Conservation (phyloP, 2,797 vertebrate species). For the Gorsachius magnificus region DNA sequence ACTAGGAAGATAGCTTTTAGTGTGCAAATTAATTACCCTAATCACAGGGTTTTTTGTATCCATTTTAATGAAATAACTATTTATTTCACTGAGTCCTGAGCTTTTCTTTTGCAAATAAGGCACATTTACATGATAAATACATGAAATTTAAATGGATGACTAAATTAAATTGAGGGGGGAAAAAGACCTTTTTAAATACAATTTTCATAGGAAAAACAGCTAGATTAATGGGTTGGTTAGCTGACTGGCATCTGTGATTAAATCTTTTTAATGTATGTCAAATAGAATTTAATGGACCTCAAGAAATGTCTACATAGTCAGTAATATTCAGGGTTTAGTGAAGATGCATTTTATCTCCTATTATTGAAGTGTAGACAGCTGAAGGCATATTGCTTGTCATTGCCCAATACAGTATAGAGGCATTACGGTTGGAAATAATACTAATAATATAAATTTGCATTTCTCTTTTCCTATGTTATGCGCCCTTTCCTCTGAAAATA, state of each 20-base stretch:
- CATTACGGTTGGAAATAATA: background rate
- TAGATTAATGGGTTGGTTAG: slow-evolving; percentile 82
- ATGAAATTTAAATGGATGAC: slow-evolving; percentile 81
- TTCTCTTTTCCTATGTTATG: background rate
- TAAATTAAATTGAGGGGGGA: slow-evolving; percentile 76
- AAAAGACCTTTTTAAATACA: slow-evolving; percentile 77
- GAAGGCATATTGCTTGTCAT: background rate
- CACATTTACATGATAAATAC: slow-evolving; percentile 84
- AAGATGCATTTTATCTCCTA: slow-evolving; percentile 47
- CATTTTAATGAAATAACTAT: slow-evolving; percentile 85
- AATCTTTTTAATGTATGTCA: slow-evolving; percentile 81
- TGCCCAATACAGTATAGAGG: background rate
- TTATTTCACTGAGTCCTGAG: slow-evolving; percentile 80
- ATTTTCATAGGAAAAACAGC: slow-evolving; percentile 81
- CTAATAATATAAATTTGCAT: background rate
- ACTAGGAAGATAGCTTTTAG: slow-evolving; percentile 81
- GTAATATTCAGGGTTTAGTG: slow-evolving; percentile 61
- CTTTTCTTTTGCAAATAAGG: slow-evolving; percentile 85
- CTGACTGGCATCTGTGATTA: slow-evolving; percentile 82
- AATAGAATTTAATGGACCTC: slow-evolving; percentile 82
- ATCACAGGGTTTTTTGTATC: slow-evolving; percentile 83
- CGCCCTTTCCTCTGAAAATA: background rate
- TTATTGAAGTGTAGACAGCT: slow-evolving; percentile 35
- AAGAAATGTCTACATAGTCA: slow-evolving; percentile 74
- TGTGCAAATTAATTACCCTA: slow-evolving; percentile 85